phyloP scores from a whole-genome alignment of 1,140 invertebrate species.

The Caerostris extrusa region DNA sequence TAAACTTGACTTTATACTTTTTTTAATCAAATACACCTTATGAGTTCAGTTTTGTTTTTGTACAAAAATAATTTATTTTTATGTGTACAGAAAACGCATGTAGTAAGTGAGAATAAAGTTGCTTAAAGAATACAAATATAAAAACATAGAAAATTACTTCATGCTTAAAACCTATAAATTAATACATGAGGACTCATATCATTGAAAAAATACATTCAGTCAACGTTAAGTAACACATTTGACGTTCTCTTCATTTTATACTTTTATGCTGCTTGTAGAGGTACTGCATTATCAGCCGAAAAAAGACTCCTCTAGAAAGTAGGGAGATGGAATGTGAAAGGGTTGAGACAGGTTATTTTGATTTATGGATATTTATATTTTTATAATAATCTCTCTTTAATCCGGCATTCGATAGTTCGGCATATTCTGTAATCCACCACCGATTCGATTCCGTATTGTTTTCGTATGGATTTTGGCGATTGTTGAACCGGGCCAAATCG shows the following conservation, averaged over 20 bases:
- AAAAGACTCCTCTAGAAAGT: too few relatives aligned
- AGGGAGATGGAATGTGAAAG: too few relatives aligned
- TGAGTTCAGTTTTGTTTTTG: background rate
- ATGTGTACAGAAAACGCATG: slow-evolving; percentile 39
- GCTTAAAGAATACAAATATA: slow-evolving; percentile 45
- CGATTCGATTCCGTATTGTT: too few relatives aligned
- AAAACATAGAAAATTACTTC: slow-evolving; percentile 45
- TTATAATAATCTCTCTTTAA: too few relatives aligned
- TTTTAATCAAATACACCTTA: background rate
- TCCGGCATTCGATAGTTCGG: too few relatives aligned
- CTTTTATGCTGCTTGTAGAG: background rate
- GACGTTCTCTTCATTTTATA: slow-evolving; percentile 13
- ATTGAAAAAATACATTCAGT: slow-evolving; percentile 59
- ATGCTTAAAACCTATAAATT: slow-evolving; percentile 39
- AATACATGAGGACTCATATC: slow-evolving; percentile 31
- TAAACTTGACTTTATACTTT: background rate
- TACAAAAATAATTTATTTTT: slow-evolving; percentile 51
- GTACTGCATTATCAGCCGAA: background rate
- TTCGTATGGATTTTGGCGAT: too few relatives aligned
- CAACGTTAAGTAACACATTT: slow-evolving; percentile 29
- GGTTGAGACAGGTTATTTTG: too few relatives aligned
- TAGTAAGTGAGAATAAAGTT: slow-evolving; percentile 6
- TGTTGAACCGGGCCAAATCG: too few relatives aligned
- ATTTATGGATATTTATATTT: too few relatives aligned
- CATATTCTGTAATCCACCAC: too few relatives aligned